Percentiles rank a stretch among this genome's conserved stretches.
These are phyloP conservation scores for Zaprionus inermis DNA, from an alignment of 1,140 invertebrate genomes.

Conservation along the genomic window DNA sequence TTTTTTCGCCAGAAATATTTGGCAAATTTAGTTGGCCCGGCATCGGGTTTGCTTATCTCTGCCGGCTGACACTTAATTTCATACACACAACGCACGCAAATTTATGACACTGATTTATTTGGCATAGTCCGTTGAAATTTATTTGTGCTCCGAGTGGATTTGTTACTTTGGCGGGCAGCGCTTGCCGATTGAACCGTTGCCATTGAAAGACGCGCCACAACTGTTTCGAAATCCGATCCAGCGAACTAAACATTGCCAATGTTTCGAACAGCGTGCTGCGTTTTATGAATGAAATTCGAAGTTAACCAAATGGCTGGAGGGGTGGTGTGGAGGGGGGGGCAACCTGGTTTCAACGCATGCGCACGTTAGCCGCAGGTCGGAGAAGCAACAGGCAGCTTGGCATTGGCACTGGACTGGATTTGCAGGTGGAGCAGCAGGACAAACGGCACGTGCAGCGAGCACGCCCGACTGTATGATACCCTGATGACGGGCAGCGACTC, in stretches of 20 bases:
- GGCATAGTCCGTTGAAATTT: slow-evolving; percentile 42
- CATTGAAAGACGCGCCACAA: slow-evolving; percentile 68
- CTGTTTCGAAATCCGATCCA: slow-evolving; percentile 32
- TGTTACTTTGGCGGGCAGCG: no score
- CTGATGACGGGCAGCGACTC: no score
- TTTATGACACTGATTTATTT: slow-evolving; percentile 80
- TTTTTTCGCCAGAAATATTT: slow-evolving; percentile 17
- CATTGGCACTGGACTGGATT: slow-evolving; percentile 32
- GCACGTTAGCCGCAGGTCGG: slow-evolving; percentile 25
- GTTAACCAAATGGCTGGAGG: neutral
- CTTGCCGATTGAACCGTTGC: slow-evolving; percentile 43
- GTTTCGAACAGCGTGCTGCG: slow-evolving; percentile 44
- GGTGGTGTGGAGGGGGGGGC: neutral
- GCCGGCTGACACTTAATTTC: slow-evolving; percentile 66
- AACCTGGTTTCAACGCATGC: slow-evolving; percentile 38
- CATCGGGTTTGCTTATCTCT: slow-evolving; percentile 42
- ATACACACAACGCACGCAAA: slow-evolving; percentile 59
- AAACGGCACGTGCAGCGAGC: neutral
- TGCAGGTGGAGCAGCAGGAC: slow-evolving; percentile 13
- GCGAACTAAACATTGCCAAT: neutral
- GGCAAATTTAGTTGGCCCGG: slow-evolving; percentile 37
- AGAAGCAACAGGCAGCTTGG: slow-evolving; percentile 39
- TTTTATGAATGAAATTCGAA: slow-evolving; percentile 72
- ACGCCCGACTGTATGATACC: neutral
- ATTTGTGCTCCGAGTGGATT: neutral